Conservation (phyloP, 2,113 vertebrate genomes). For the Phyllopteryx taeniolatus region DNA sequence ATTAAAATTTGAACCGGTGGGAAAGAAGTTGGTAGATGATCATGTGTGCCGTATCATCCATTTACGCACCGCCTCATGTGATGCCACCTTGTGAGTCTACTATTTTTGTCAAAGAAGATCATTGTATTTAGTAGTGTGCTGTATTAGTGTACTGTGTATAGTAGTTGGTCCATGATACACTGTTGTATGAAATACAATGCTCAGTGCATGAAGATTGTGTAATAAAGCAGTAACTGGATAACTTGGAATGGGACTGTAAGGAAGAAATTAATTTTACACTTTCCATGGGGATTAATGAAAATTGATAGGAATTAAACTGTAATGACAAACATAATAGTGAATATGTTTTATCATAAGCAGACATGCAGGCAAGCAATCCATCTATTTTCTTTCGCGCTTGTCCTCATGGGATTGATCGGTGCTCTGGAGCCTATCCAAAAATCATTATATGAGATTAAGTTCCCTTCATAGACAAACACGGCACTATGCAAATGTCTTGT, state of each 20-base stretch:
- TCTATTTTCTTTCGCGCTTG: not conserved
- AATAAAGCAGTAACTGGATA: not conserved
- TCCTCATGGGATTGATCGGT: no score
- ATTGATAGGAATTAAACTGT: not conserved
- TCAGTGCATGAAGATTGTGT: slow-evolving; percentile 15
- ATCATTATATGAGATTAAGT: not conserved
- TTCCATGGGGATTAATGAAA: not conserved
- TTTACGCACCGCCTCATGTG: slow-evolving; percentile 43
- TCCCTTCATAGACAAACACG: not conserved
- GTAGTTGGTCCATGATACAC: not conserved
- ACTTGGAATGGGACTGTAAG: not conserved
- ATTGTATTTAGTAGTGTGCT: slow-evolving; percentile 1
- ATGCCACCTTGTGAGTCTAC: slow-evolving; percentile 42
- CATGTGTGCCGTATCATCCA: slow-evolving; percentile 18
- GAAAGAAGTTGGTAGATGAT: slow-evolving; percentile 40
- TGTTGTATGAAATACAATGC: slow-evolving; percentile 6
- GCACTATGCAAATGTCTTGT: not conserved
- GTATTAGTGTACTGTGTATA: not conserved
- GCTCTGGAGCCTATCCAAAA: no score
- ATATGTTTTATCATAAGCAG: not conserved
- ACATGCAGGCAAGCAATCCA: not conserved
- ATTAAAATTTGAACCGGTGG: not conserved
- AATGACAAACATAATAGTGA: not conserved
- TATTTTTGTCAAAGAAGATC: not conserved
- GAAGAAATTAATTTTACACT: no score